Base-by-base conservation (phyloP, 2,888 invertebrate genomes). In the Drosophila lutescens region DNA sequence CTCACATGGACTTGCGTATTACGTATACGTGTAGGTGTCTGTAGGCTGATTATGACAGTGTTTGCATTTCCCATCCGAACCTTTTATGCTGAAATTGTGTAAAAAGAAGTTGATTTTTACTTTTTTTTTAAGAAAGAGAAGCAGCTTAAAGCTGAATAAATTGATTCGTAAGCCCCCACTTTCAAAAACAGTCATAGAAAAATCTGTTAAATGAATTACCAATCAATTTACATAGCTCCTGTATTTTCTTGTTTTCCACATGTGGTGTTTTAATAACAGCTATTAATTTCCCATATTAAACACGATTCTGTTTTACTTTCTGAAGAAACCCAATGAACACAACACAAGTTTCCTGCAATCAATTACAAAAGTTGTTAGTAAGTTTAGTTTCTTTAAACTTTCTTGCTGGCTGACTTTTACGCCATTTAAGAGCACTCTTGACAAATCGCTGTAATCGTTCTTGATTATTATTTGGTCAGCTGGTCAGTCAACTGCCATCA, bases 11-110 rank as follows among this genome's bases (percentile, higher is more conserved):
- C 47, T 32, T 32, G 51, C 32, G 47, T 30, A 47, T 32, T 56
- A 61, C 50, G 65, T 44, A 80, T 74, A 47, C 58, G 41, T 46
- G 38, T 71, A 57, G 46, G 51, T 61, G 30, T 60, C 43, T 63
- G 41, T 53, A 65, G 65, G 51, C 72, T 65, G 71, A 58, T 77
- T 74, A 77, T 51, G 44, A 47, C 71, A 23, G 49, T 55, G 60
- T 63, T 59, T 51, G 47, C 30, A 60, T 56, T 55, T 70, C 23
- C 44, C 46, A 49, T 23, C 34, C 50, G 38, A 49, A 34, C 50
- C 44, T 30, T 61, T 57, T 62, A 36, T 56, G 32, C 59, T 17
- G 26, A 41, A 61, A 59, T 51, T 55, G 34, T 50, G 46, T 56
- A 51, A 58, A 30, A 26, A 57, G 50, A 34, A 71, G 47, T 47